Evolutionary conservation across 2,797 vertebrate genomes (phyloP).

Genomic region (Acestrorhynchus altus): DNA sequence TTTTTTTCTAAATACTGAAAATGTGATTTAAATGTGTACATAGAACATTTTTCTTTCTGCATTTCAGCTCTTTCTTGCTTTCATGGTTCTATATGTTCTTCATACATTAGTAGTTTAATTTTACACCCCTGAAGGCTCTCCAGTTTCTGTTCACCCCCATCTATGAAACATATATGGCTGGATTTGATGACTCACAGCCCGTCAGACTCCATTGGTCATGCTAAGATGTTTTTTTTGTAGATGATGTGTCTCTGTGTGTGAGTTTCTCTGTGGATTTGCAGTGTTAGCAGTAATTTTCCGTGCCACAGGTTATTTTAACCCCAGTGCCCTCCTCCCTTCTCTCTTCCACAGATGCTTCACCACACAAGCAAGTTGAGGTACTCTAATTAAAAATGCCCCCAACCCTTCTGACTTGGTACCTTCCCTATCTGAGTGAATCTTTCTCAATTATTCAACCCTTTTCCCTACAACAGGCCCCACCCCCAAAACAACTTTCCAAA

Average conservation of each 20-base stretch:
- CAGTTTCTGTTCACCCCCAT: background rate
- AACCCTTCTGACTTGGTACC: conserved; percentile 75
- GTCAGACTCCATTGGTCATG: background rate
- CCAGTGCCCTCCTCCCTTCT: conserved; percentile 79
- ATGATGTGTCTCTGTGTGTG: background rate
- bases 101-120: conserved; percentile 1
- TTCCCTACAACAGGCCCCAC: conserved; percentile 68
- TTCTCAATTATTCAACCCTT: conserved; percentile 65
- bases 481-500: conserved; percentile 70
- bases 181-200: conserved; percentile 12
- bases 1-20: background rate
- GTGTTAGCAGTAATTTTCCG: conserved; percentile 20
- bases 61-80: background rate
- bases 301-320: conserved; percentile 77
- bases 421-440: conserved; percentile 72
- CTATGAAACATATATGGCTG: background rate
- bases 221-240: background rate
- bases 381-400: conserved; percentile 75
- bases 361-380: conserved; percentile 82
- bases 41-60: background rate
- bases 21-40: background rate
- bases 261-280: conserved; percentile 19
- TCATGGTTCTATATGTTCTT: background rate
- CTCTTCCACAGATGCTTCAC: conserved; percentile 84
- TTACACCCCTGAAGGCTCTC: background rate